A percentile compares a stretch with the other conserved stretches of the same genome.
These are phyloP conservation scores for Acanthurus tractus DNA, from an alignment of 2,797 vertebrate genomes.

Conservation along the genomic window DNA sequence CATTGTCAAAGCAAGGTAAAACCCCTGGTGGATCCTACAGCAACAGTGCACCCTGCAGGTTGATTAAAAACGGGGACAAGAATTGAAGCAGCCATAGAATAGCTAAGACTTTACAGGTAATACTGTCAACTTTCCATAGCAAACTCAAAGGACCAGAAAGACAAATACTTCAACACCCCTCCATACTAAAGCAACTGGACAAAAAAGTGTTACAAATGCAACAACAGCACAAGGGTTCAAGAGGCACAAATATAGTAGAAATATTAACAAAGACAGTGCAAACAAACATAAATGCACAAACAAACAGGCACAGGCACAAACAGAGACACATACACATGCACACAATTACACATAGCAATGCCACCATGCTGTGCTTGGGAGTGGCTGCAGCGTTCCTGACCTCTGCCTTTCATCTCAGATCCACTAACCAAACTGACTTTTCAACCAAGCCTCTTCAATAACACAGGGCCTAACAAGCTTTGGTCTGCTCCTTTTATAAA, in stretches of 20 bases:
- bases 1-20: constrained; percentile 53
- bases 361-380: constrained; percentile 62
- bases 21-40: constrained; percentile 60
- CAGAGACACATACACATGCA: constrained; percentile 2
- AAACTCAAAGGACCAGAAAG: constrained; percentile 25
- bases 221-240: constrained; percentile 13
- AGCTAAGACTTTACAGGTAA: constrained; percentile 10
- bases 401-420: constrained; percentile 74
- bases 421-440: constrained; percentile 64
- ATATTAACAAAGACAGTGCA: constrained; percentile 40
- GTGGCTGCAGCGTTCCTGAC: constrained; percentile 63
- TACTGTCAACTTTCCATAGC: constrained; percentile 22
- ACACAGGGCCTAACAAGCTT: constrained; percentile 55
- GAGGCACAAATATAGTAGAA: constrained; percentile 22
- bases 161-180: constrained; percentile 37
- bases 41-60: constrained; percentile 82
- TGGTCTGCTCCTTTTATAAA: constrained; percentile 32
- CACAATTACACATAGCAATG: constrained; percentile 41
- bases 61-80: constrained; percentile 47
- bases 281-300: constrained; percentile 34
- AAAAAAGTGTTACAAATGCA: constrained; percentile 10
- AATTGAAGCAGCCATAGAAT: constrained; percentile 4
- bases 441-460: constrained; percentile 53
- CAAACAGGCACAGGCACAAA: constrained; percentile 2
- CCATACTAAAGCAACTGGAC: not conserved